Evolutionary conservation across 2,888 invertebrate genomes (phyloP), one percentile per base, ranked within the genome.

Genomic region (Drosophila ezoana): DNA sequence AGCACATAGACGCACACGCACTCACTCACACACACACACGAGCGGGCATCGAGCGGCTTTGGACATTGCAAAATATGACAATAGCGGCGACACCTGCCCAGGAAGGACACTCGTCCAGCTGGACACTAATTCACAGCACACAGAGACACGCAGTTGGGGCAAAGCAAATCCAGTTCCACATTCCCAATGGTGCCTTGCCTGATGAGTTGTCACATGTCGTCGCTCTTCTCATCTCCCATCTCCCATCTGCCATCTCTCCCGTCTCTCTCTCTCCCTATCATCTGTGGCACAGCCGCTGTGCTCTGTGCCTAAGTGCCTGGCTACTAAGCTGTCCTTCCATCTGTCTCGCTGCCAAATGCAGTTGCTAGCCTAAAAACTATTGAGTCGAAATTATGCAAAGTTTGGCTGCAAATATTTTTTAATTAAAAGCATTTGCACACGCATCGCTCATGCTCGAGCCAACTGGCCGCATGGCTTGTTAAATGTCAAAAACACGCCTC

Each of bases 171-270:
- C 52, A 65, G 74, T 65, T 66, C 32, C 63, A 65, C 64, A 64
- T 63, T 82, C 80, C 79, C 68, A 72, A 71, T 76, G 74, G 79
- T 77, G 72, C 60, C 57, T 60, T 59, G 74, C 64, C 82, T 82
- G 88, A 87, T 82, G 83, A 87, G 86, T 85, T 84, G 88, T 79
- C 88, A 84, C 80, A 87, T 86, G 83, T 84, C 83, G 68, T 72
- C 88, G 79, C 72, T 61, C 71, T 45, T 61, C 51, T 43, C 45
- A 47, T 18, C 57, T 41, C 48, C 28, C 49, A 51, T 13, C 54
- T 54, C 18, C 18, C 18, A 18, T 18, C 18, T 18, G 40, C 33
- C 54, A 32, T 45, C 28, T 33, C 33, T 11, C 11, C 33, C 54
- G 35, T 45, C 38, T 35, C 33, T 13, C 35, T 13, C 43, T 10